Base-by-base conservation (phyloP, 2,888 invertebrate genomes). In the Pyrochroa serraticornis region DNA sequence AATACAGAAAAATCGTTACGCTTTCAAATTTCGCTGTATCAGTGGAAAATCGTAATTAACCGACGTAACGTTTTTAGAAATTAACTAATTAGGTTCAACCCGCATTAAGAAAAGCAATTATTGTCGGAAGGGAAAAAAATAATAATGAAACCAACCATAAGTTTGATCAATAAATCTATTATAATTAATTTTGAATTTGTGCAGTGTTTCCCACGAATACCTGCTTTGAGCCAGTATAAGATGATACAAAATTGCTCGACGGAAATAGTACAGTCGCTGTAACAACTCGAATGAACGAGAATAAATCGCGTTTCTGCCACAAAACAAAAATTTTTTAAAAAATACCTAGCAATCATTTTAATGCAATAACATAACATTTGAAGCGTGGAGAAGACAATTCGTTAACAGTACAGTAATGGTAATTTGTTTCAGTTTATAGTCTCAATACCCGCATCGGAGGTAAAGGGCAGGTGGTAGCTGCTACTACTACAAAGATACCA, bases 181-280 rank as follows among this genome's bases (percentile, higher is more conserved):
- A 72, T 76, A 76, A 77, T 76, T 76, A 77, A 76, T 75, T 75
- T 76, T 69, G 71, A 75, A 75, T 74, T 75, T 75, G 73, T 76
- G 72, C 73, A 72, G 69, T 67, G 70, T 73, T 77, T 79, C 78
- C 77, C 77, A 78, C 78, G 77, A 66, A 70, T 74, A 75, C 76
- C 74, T 74, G 74, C 66, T 70, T 64, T 66, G 66, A 70, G 68
- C 70, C 66, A 62, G 68, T 71, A 69, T 65, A 74, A 75, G 74
- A 76, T 73, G 74, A 72, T 74, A 74, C 71, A 72, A 76, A 76
- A 76, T 75, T 69, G 70, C 69, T 72, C 67, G 69, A 70, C 76
- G 77, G 76, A 76, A 76, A 76, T 74, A 68, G 74, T 73, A 70
- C 67, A 69, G 66, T 70, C 67, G 36, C 62, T n/a, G 50, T 49